Percentiles rank a stretch among this genome's conserved stretches.
Conservation (phyloP, 2,888 invertebrate species). For the Xanthia icteritia region DNA sequence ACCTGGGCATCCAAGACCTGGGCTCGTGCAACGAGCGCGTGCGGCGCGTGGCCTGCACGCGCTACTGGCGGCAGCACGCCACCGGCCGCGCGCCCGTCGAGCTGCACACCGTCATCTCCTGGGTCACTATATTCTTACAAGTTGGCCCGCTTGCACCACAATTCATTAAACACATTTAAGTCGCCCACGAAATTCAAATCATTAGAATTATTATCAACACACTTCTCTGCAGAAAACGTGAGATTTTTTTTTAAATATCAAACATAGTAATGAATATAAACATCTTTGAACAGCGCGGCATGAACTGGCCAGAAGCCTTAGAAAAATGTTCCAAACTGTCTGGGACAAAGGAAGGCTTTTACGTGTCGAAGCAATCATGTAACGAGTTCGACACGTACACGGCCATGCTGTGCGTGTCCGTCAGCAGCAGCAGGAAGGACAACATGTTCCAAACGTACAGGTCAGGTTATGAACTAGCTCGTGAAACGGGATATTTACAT, state of each 20-base stretch:
- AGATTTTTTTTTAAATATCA: too few species aligned
- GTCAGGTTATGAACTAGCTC: slow-evolving; percentile 65
- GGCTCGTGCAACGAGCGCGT: slow-evolving; percentile 98
- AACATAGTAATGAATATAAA: too few species aligned
- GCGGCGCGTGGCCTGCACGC: slow-evolving; percentile 91
- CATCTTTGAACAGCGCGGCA: slow-evolving; percentile 86
- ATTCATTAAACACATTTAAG: background rate
- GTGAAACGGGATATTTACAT: background rate
- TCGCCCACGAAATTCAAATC: too few species aligned
- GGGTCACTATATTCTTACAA: background rate
- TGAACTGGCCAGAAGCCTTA: slow-evolving; percentile 97
- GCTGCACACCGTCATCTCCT: slow-evolving; percentile 93
- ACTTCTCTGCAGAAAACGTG: too few species aligned
- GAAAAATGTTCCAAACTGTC: slow-evolving; percentile 94
- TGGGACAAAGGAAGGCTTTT: slow-evolving; percentile 97
- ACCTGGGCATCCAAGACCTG: slow-evolving; percentile 95
- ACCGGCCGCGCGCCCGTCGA: slow-evolving; percentile 98
- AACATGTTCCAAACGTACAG: slow-evolving; percentile 93
- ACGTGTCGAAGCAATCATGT: slow-evolving; percentile 95
- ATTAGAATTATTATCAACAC: too few species aligned
- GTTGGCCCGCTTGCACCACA: background rate
- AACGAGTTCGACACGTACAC: slow-evolving; percentile 95
- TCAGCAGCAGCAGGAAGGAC: slow-evolving; percentile 80
- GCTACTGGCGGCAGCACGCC: slow-evolving; percentile 95
- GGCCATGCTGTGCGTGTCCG: slow-evolving; percentile 95